Evolutionary conservation across 1,140 invertebrate species (phyloP), one percentile per base, ranked within the genome.

Genomic region (Drosophila rufa): DNA sequence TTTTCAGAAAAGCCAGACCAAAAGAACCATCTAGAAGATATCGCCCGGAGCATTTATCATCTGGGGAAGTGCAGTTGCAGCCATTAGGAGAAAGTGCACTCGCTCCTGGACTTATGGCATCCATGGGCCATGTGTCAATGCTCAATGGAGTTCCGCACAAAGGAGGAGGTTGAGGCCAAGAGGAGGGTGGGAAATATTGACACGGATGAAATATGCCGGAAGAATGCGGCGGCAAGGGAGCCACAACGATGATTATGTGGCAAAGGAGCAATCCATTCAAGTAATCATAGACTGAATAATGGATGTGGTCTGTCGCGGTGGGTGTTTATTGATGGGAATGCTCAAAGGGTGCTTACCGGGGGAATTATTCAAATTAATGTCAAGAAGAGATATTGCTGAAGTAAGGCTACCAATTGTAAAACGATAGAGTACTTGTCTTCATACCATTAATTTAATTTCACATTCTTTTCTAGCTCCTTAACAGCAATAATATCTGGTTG

Each of bases 41-140:
- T 60, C 22, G 45, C 38, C 42, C 2, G 22, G 48, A 43, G 65
- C 59, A 83, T 83, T 83, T 79, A 83, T 83, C 80, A 82, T 67
- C 42, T 60, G 43, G 61, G 65, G 55, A 67, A 68, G 78, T 69
- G 68, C 68, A 78, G 47, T 59, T 42, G 42, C 14, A 43, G 36
- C 74, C 79, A 81, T 82, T 81, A 60, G 45, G 61, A 57, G 46
- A 61, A 27, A 60, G 45, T 75, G 75, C 75, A 75, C 61, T 75
- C n/a, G 45, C 17, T 38, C 11, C 45, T 45, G 27, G 66, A 73
- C 61, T 78, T 78, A 83, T 83, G 80, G 69, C 56, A 83, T 17
- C 27, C 69, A 69, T 58, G 77, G 80, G 60, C 55, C 75, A 77
- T 68, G 62, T 66, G 48, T 60, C 75, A 69, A 68, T 68, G 59